A percentile compares a stretch with the other conserved stretches of the same genome.
Conservation (phyloP, 2,113 vertebrate genomes). For the Phodopus roborovskii region DNA sequence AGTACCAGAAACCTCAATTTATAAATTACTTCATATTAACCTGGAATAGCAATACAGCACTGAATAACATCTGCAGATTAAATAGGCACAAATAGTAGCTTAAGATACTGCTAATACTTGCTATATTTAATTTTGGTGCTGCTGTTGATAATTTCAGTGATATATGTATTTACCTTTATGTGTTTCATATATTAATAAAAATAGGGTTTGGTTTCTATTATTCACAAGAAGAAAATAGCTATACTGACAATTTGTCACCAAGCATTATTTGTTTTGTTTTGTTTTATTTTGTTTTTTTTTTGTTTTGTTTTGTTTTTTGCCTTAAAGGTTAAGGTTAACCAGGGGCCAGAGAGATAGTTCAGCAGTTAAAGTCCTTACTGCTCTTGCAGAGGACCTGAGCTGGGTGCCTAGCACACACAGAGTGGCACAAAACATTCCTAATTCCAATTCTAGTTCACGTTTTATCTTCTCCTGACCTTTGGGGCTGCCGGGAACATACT, state of each 20-base stretch:
- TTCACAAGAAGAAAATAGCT: background rate
- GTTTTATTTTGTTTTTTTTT: no score
- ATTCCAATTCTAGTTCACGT: background rate
- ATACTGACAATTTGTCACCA: background rate
- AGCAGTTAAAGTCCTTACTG: background rate
- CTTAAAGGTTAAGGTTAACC: background rate
- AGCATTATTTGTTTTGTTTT: background rate
- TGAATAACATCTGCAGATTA: background rate
- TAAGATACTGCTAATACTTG: background rate
- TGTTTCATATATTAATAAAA: background rate
- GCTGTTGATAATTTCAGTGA: background rate
- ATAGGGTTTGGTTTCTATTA: background rate
- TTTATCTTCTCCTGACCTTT: background rate
- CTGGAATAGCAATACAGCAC: background rate
- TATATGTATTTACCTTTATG: background rate
- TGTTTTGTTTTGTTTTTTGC: background rate
- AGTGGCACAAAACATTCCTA: background rate
- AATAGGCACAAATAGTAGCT: background rate
- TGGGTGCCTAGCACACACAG: background rate
- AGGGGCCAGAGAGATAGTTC: background rate
- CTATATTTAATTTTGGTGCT: background rate
- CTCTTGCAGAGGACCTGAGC: background rate
- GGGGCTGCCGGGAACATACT: background rate
- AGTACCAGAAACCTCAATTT: background rate
- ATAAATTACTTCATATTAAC: background rate